Percentiles rank a stretch among this genome's conserved stretches.
phyloP scores from a whole-genome alignment of 2,797 vertebrate species.

The Hybognathus amarus region DNA sequence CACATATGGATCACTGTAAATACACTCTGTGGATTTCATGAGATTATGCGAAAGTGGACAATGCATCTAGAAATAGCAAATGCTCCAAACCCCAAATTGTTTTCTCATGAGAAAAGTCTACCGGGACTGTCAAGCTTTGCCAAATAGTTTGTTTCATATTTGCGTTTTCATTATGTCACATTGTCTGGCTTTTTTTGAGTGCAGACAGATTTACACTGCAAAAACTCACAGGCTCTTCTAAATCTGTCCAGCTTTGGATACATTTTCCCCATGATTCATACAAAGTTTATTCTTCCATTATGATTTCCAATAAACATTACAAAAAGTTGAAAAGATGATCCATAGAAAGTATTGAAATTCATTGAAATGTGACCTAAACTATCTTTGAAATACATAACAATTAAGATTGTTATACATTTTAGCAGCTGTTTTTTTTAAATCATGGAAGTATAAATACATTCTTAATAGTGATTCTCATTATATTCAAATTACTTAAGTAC shows the following conservation, averaged over 20 bases:
- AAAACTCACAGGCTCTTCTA: slow-evolving; percentile 21
- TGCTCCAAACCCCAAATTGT: slow-evolving; percentile 19
- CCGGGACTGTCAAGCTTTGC: slow-evolving; percentile 20
- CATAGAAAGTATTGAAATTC: not conserved
- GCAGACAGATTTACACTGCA: slow-evolving; percentile 11
- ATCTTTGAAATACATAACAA: not conserved
- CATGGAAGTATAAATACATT: not conserved
- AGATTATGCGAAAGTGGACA: slow-evolving; percentile 25
- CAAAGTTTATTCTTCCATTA: not conserved
- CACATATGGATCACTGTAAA: slow-evolving; percentile 45
- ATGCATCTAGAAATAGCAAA: slow-evolving; percentile 33
- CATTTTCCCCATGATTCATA: not conserved
- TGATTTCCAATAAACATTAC: not conserved
- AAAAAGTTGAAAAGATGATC: not conserved
- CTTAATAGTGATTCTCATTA: not conserved
- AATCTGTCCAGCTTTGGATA: not conserved
- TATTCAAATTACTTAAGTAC: not conserved
- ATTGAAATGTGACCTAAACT: not conserved
- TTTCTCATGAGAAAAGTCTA: slow-evolving; percentile 16
- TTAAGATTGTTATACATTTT: not conserved
- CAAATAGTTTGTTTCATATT: slow-evolving; percentile 40
- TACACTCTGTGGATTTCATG: slow-evolving; percentile 37
- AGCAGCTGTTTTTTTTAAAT: not conserved
- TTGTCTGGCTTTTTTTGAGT: not conserved
- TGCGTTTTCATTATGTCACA: slow-evolving; percentile 32